These are phyloP conservation scores for Toxonevra muliebris DNA, from an alignment of 2,888 invertebrate genomes.

Conservation along the genomic window DNA sequence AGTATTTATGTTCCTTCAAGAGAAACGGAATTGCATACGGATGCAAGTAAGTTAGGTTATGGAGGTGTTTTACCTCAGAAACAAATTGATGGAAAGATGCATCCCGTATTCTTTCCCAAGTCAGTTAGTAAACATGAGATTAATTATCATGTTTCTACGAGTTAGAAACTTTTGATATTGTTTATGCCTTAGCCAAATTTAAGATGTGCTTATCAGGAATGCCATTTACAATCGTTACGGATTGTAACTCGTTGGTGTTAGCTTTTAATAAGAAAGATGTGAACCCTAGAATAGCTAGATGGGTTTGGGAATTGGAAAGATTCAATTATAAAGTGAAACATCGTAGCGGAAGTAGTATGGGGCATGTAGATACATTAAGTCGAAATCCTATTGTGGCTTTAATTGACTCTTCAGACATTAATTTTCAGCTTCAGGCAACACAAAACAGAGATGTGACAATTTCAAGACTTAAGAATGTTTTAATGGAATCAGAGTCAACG, in stretches of 20 bases:
- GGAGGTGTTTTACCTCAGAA: too few species aligned
- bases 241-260: neutral
- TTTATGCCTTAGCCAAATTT: conserved; percentile 53
- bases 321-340: neutral
- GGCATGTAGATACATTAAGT: conserved; percentile 15
- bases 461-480: neutral
- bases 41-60: too few species aligned
- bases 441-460: neutral
- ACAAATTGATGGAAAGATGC: too few species aligned
- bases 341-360: conserved; percentile 6
- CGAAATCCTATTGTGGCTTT: neutral
- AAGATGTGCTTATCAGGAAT: conserved; percentile 10
- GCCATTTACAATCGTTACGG: neutral
- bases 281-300: neutral
- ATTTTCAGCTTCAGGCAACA: conserved; percentile 6
- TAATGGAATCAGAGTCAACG: too few species aligned
- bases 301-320: neutral
- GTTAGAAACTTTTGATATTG: neutral
- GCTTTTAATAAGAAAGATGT: neutral
- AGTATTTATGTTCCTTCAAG: too few species aligned
- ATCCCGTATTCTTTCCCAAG: too few species aligned
- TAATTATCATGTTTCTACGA: neutral
- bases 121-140: too few species aligned
- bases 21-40: too few species aligned
- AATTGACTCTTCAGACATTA: neutral